Percentiles rank a stretch among this genome's conserved stretches.
Evolutionary conservation across 2,797 vertebrate genomes (phyloP).

Genomic region (Ibycter americanus): DNA sequence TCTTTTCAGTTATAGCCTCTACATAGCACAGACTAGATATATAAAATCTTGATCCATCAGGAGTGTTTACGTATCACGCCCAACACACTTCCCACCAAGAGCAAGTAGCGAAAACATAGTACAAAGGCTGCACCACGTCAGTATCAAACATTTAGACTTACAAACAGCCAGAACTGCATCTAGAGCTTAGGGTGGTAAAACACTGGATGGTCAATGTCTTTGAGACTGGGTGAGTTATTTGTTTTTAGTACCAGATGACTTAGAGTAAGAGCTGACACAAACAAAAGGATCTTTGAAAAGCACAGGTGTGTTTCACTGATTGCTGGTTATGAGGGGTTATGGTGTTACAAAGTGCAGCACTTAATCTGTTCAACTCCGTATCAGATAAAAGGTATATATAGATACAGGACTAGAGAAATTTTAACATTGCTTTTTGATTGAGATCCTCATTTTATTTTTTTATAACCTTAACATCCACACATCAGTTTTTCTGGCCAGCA

Average conservation of each 20-base stretch:
- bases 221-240: neutral
- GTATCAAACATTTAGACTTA: neutral
- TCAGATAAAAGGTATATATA: neutral
- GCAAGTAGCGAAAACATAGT: neutral
- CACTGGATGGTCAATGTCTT: neutral
- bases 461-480: neutral
- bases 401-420: neutral
- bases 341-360: neutral
- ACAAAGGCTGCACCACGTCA: neutral
- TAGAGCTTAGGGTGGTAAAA: neutral
- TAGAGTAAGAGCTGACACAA: neutral
- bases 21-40: neutral
- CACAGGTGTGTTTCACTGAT: neutral
- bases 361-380: neutral
- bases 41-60: neutral
- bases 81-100: neutral
- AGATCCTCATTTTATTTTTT: neutral
- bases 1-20: neutral
- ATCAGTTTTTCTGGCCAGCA: neutral
- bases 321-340: neutral
- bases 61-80: neutral
- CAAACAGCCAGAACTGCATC: neutral
- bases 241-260: neutral
- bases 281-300: neutral
- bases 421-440: fast-evolving